A percentile compares a stretch with the other conserved stretches of the same genome.
phyloP scores from a whole-genome alignment of 2,113 vertebrate species.

The Caranx melampygus region DNA sequence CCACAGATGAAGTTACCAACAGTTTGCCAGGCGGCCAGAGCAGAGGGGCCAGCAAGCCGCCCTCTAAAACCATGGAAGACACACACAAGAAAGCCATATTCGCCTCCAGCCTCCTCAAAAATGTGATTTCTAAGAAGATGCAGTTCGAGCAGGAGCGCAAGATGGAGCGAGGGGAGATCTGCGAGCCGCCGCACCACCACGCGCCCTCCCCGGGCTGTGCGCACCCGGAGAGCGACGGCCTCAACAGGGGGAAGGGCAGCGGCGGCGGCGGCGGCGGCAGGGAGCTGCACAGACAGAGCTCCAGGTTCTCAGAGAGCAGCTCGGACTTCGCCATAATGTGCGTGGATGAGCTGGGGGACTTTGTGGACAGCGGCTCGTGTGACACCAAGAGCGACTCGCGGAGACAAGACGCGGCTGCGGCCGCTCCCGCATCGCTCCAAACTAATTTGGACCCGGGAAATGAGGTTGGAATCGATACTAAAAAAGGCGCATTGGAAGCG shows the following conservation, averaged over 20 bases:
- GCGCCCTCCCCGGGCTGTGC: constrained; percentile 50
- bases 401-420: constrained; percentile 58
- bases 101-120: constrained; percentile 94
- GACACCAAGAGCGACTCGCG: constrained; percentile 82
- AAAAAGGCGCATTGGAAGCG: constrained; percentile 88
- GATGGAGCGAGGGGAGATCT: constrained; percentile 95
- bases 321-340: constrained; percentile 85
- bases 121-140: constrained; percentile 98
- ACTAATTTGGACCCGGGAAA: constrained; percentile 68
- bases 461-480: constrained; percentile 86
- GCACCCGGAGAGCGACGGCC: constrained; percentile 71
- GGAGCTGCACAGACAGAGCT: constrained; percentile 85
- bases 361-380: constrained; percentile 81
- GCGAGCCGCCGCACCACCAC: constrained; percentile 74
- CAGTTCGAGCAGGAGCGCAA: constrained; percentile 95
- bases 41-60: constrained; percentile 71
- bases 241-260: constrained; percentile 63
- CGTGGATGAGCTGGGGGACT: constrained; percentile 76
- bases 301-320: constrained; percentile 85
- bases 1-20: constrained; percentile 86
- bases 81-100: constrained; percentile 91
- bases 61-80: constrained; percentile 81
- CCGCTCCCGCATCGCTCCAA: constrained; percentile 44
- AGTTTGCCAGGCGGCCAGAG: constrained; percentile 70
- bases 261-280: constrained; percentile 17